These are phyloP conservation scores for Ammodytes dubius DNA, from an alignment of 2,113 vertebrate genomes.

Conservation along the genomic window DNA sequence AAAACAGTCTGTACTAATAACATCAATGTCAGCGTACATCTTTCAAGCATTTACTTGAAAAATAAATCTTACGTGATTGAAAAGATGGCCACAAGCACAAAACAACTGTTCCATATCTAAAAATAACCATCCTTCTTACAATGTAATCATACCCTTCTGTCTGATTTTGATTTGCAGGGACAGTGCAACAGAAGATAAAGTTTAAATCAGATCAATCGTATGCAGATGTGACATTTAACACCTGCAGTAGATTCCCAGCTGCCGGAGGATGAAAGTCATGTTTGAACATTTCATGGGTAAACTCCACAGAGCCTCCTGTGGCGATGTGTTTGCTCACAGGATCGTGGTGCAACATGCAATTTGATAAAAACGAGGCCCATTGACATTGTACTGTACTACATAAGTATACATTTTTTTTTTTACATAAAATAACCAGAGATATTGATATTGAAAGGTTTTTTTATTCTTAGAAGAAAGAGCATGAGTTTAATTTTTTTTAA, in stretches of 20 bases:
- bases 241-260: slow-evolving; percentile 72
- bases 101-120: slow-evolving; percentile 55
- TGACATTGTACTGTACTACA: background rate
- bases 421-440: slow-evolving; percentile 30
- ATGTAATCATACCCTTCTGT: slow-evolving; percentile 54
- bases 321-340: slow-evolving; percentile 28
- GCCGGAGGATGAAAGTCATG: slow-evolving; percentile 79
- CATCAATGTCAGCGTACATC: slow-evolving; percentile 11
- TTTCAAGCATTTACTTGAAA: slow-evolving; percentile 18
- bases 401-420: slow-evolving; percentile 19
- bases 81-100: slow-evolving; percentile 31
- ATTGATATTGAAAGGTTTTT: background rate
- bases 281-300: slow-evolving; percentile 76
- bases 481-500: too few species aligned
- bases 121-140: slow-evolving; percentile 62
- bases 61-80: slow-evolving; percentile 43
- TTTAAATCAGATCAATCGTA: slow-evolving; percentile 83
- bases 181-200: slow-evolving; percentile 69
- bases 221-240: slow-evolving; percentile 86
- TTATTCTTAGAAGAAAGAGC: background rate
- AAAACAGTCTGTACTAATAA: background rate
- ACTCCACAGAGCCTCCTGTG: slow-evolving; percentile 61
- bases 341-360: slow-evolving; percentile 38
- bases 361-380: background rate
- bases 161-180: slow-evolving; percentile 72